Conservation (phyloP, 1,140 invertebrate species). For the Drosophila nannoptera region DNA sequence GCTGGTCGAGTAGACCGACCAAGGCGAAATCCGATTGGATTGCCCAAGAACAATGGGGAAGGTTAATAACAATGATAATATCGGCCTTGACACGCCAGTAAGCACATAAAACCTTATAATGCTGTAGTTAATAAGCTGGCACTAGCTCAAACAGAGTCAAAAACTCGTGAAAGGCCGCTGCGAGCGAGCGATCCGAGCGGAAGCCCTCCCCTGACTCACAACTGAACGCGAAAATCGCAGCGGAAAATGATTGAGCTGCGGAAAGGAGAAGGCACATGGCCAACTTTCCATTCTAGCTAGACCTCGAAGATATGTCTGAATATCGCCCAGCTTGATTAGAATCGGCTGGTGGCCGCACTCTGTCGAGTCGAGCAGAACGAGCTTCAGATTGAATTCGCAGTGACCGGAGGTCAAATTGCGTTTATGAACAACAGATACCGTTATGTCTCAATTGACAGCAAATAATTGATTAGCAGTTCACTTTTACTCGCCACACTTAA, state of each 20-base stretch:
- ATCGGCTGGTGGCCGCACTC: too few relatives aligned
- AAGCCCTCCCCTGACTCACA: constrained; percentile 55
- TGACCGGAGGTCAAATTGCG: constrained; percentile 47
- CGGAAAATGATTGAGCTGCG: constrained; percentile 51
- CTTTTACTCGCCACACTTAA: too few relatives aligned
- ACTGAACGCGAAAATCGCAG: neutral
- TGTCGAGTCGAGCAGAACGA: constrained; percentile 60
- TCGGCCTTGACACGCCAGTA: constrained; percentile 38
- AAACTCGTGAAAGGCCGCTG: constrained; percentile 32
- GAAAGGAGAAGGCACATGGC: too few relatives aligned
- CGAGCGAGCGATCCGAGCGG: constrained; percentile 17
- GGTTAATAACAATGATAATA: constrained; percentile 19
- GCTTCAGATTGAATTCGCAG: constrained; percentile 51
- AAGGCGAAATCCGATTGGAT: constrained; percentile 21
- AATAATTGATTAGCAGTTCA: too few relatives aligned
- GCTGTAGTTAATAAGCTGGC: constrained; percentile 35
- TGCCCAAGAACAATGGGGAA: constrained; percentile 35
- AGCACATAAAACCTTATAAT: constrained; percentile 29
- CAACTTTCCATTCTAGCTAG: neutral
- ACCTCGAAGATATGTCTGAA: too few relatives aligned
- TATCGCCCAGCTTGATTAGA: too few relatives aligned
- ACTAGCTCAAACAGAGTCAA: constrained; percentile 10
- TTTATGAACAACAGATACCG: constrained; percentile 32
- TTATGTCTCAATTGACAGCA: neutral
- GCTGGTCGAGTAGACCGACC: constrained; percentile 1